Percentiles rank a stretch among this genome's conserved stretches.
phyloP scores from a whole-genome alignment of 2,888 invertebrate species.

The Apantesis nais region DNA sequence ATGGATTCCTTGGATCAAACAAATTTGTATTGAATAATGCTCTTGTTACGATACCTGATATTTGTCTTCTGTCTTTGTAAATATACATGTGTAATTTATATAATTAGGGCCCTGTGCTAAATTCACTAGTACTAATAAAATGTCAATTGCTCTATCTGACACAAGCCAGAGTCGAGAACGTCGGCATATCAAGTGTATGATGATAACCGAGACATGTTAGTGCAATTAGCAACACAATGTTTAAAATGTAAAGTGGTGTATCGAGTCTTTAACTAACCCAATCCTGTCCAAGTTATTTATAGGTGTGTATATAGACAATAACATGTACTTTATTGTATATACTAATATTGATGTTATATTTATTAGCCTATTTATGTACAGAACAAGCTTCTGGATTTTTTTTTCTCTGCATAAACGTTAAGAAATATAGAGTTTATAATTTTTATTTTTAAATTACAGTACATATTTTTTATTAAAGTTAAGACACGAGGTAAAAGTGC shows the following conservation, averaged over 20 bases:
- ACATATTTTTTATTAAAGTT: conserved; percentile 18
- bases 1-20: no score
- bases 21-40: neutral
- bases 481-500: conserved; percentile 18
- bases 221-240: conserved; percentile 25
- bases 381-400: conserved; percentile 4
- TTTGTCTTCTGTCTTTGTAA: neutral
- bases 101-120: neutral
- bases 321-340: conserved; percentile 54
- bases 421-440: neutral
- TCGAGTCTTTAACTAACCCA: conserved; percentile 43
- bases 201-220: neutral
- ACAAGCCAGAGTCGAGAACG: neutral
- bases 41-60: neutral
- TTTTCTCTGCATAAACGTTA: conserved; percentile 3
- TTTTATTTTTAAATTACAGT: conserved; percentile 16
- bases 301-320: conserved; percentile 79
- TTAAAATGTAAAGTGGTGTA: conserved; percentile 39
- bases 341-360: conserved; percentile 44
- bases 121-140: neutral
- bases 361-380: conserved; percentile 45
- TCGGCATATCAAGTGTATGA: neutral
- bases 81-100: neutral
- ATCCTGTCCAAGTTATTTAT: conserved; percentile 65
- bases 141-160: neutral